These are phyloP conservation scores for Stegodyphus mimosarum DNA, from an alignment of 1,140 invertebrate species.

Conservation along the genomic window DNA sequence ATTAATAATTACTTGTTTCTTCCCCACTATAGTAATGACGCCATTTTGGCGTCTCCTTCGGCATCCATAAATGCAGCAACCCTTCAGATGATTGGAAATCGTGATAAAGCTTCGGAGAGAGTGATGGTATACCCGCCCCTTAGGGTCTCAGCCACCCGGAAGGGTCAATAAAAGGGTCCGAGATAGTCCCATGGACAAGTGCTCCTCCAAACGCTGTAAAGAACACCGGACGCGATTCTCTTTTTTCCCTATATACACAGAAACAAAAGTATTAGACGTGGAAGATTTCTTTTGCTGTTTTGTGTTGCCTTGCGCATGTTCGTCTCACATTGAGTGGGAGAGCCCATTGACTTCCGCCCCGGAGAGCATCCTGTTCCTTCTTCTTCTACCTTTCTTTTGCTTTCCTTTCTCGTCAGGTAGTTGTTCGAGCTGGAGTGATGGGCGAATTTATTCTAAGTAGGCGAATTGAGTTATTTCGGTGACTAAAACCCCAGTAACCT, in stretches of 20 bases:
- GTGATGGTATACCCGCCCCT: slow-evolving; percentile 13
- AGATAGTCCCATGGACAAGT: slow-evolving; percentile 1
- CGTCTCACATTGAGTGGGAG: too few relatives aligned
- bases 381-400: too few relatives aligned
- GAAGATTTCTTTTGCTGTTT: not conserved
- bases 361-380: too few relatives aligned
- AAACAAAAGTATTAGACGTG: slow-evolving; percentile 7
- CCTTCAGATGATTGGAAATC: slow-evolving; percentile 26
- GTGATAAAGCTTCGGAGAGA: slow-evolving; percentile 2
- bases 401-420: too few relatives aligned
- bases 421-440: too few relatives aligned
- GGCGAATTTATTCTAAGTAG: too few relatives aligned
- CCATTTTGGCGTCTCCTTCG: slow-evolving; percentile 2
- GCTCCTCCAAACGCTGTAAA: slow-evolving; percentile 24
- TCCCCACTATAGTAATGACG: not conserved
- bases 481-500: too few relatives aligned
- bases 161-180: slow-evolving; percentile 43
- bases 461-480: too few relatives aligned
- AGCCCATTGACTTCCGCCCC: too few relatives aligned
- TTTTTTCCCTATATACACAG: slow-evolving; percentile 6
- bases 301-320: too few relatives aligned
- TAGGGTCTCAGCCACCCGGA: slow-evolving; percentile 18
- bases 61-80: not conserved
- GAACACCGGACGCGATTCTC: slow-evolving; percentile 25
- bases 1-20: too few relatives aligned